A percentile compares a stretch with the other conserved stretches of the same genome.
Evolutionary conservation across 2,113 vertebrate species (phyloP).

Genomic region (Gallinago undulata): DNA sequence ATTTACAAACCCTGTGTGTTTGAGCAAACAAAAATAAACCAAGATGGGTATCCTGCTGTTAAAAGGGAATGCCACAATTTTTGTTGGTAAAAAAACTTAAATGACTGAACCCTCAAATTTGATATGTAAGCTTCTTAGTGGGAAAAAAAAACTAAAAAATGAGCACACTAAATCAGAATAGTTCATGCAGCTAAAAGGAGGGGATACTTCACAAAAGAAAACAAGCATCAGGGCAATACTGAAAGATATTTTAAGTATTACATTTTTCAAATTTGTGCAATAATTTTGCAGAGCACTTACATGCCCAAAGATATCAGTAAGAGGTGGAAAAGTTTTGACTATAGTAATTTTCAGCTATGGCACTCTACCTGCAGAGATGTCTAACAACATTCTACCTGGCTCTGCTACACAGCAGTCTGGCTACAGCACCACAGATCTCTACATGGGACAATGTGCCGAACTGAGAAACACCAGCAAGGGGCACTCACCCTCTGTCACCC

Average conservation of each 20-base stretch:
- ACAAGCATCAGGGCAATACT: not conserved
- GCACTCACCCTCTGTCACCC: not conserved
- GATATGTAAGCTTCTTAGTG: not conserved
- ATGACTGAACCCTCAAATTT: not conserved
- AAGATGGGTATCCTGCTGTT: not conserved
- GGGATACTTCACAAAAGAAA: not conserved
- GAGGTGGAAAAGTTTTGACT: not conserved
- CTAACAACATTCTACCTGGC: not conserved
- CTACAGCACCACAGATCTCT: not conserved
- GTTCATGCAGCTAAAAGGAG: not conserved
- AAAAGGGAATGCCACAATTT: not conserved
- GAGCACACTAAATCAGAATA: not conserved
- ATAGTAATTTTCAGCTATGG: not conserved
- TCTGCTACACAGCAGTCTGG: not conserved
- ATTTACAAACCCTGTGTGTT: not conserved
- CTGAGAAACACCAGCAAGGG: not conserved
- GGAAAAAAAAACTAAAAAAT: not conserved
- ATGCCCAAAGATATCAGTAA: not conserved
- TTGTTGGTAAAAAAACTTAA: not conserved
- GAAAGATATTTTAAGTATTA: not conserved
- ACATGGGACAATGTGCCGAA: rapidly evolving
- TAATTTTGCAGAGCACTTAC: not conserved
- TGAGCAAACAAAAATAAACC: not conserved
- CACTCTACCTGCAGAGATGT: not conserved
- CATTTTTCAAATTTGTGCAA: not conserved